Base-by-base conservation (phyloP, 2,113 vertebrate species). In the Lanius collurio region DNA sequence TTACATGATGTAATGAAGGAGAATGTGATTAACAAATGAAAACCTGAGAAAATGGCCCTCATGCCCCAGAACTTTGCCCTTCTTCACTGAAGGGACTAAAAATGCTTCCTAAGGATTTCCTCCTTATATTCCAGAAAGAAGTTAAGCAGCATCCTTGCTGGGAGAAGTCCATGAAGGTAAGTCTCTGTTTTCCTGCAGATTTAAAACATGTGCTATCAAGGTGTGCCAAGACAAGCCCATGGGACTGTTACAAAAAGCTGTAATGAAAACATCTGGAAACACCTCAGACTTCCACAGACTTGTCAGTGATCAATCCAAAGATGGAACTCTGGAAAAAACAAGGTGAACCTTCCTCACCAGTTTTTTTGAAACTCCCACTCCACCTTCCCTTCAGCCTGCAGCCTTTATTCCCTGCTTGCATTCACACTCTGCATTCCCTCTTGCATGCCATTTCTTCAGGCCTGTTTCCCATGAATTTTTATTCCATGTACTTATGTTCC, bases 1-100 rank as follows among this genome's bases (percentile, higher is more conserved):
- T 39, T 50, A 13, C 0, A 0, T 20, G 8, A 49, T 10, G 7
- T 31, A 83, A 10, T 3, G 11, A 8, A 24, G 12, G 11, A 52
- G 8, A 77, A 65, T 39, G 33, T 49, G 20, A 37, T 55, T 73
- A 42, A 68, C 24, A 71, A 68, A 73, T 24, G 10, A 69, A 7
- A 56, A 37, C 22, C 6, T 64, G 30, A 77, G 19, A 18, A 67
- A 74, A 68, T 59, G 24, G 3, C 19, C 8, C 57, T 80, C 7
- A 2, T 22, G 18, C 5, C 27, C 19, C 30, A 7, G 74, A 73
- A 26, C 42, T 31, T 21, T 57, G 23, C 28, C 20, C 4, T 6
- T 41, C 8, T 75, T 10, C 7, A 26, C 13, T 70, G 14, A 73
- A 57, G 15, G 15, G 6, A 70, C 15, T 59, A 73, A 83, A 77